A percentile compares a stretch with the other conserved stretches of the same genome.
These are phyloP conservation scores for Fulica atra DNA, from an alignment of 2,113 vertebrate species.

Conservation along the genomic window DNA sequence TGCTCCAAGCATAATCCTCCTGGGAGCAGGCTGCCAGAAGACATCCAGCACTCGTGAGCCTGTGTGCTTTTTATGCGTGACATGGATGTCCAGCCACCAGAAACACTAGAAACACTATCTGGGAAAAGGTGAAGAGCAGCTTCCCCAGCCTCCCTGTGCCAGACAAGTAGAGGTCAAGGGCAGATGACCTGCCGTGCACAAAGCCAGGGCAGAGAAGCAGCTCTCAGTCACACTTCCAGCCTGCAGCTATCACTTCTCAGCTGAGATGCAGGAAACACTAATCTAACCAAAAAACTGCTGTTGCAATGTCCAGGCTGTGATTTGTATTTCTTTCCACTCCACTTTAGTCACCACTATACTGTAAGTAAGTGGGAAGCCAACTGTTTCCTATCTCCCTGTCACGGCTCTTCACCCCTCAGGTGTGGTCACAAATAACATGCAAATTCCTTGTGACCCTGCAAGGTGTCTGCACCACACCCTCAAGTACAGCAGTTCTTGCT, in stretches of 20 bases:
- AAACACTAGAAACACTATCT: not conserved
- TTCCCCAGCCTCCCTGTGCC: not conserved
- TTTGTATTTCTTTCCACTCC: not conserved
- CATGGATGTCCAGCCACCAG: not conserved
- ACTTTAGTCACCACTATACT: not conserved
- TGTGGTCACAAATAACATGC: not conserved
- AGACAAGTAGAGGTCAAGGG: not conserved
- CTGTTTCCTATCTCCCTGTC: not conserved
- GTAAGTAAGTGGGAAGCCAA: not conserved
- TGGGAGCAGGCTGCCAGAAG: not conserved
- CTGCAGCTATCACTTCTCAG: not conserved
- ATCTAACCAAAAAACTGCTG: not conserved
- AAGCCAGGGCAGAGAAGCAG: not conserved
- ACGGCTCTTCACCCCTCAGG: not conserved
- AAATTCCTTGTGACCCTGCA: not conserved
- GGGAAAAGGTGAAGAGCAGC: not conserved
- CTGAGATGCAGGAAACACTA: not conserved
- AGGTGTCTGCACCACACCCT: not conserved
- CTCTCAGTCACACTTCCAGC: not conserved
- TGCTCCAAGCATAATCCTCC: not conserved
- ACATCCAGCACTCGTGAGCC: not conserved
- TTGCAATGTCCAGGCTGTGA: not conserved
- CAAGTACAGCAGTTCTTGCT: not conserved
- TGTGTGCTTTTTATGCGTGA: not conserved
- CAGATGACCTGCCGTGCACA: accelerated